phyloP scores from a whole-genome alignment of 2,797 vertebrate species.

The Cephalopachus bancanus region DNA sequence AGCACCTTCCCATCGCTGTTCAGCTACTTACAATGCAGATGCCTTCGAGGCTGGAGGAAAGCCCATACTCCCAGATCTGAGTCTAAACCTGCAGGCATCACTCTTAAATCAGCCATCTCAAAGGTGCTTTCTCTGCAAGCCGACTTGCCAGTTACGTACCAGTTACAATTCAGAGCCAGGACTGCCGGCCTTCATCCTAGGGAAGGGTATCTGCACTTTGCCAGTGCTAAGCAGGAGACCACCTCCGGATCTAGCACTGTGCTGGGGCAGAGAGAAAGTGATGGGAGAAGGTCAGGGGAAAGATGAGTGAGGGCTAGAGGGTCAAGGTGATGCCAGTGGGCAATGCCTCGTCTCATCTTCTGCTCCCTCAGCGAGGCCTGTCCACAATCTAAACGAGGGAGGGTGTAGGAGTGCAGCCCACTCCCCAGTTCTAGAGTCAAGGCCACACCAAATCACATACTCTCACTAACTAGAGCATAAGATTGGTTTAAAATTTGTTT shows the following conservation, averaged over 20 bases:
- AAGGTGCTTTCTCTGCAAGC: background rate
- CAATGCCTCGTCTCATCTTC: background rate
- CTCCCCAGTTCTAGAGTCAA: background rate
- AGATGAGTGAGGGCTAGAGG: no score
- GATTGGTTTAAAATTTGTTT: background rate
- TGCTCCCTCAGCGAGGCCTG: background rate
- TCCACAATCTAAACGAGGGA: background rate
- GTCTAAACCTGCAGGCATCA: background rate
- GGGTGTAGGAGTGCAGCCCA: rapidly evolving
- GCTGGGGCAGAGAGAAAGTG: background rate
- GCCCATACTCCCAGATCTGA: rapidly evolving
- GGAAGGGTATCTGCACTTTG: background rate
- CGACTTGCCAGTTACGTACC: rapidly evolving
- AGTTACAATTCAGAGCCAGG: background rate
- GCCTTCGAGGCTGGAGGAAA: background rate
- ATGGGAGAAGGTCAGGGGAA: background rate
- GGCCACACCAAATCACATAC: background rate
- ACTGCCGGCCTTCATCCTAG: background rate
- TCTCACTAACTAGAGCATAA: background rate
- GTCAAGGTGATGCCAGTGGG: rapidly evolving
- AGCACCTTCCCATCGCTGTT: background rate
- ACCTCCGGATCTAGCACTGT: background rate
- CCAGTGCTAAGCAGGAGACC: background rate
- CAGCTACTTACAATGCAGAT: background rate
- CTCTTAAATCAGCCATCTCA: background rate